A percentile compares a stretch with the other conserved stretches of the same genome.
These are phyloP conservation scores for Bruchidius siliquastri DNA, from an alignment of 2,888 invertebrate species.

Conservation along the genomic window DNA sequence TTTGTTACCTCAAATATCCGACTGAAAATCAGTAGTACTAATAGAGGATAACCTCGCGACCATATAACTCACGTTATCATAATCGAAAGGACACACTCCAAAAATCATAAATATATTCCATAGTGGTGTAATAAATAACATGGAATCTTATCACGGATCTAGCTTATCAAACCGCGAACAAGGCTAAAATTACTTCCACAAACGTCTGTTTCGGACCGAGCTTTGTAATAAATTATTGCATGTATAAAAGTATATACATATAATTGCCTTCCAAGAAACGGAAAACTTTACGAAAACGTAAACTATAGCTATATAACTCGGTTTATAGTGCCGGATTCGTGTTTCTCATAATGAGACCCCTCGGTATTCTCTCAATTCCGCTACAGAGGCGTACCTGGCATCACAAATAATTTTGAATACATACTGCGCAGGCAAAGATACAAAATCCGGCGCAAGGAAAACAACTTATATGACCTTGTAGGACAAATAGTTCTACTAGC, in stretches of 20 bases:
- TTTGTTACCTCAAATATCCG: neutral
- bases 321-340: conserved; percentile 30
- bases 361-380: conserved; percentile 1
- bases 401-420: too few species aligned
- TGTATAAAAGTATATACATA: conserved; percentile 22
- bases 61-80: neutral
- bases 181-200: neutral
- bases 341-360: conserved; percentile 16
- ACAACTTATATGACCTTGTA: too few species aligned
- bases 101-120: neutral
- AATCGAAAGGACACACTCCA: neutral
- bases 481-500: too few species aligned
- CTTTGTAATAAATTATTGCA: conserved; percentile 19
- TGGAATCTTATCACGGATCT: neutral
- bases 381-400: neutral
- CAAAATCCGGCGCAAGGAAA: too few species aligned
- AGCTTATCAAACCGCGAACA: neutral
- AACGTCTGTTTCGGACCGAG: neutral
- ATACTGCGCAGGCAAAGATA: too few species aligned
- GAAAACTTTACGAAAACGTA: conserved; percentile 10
- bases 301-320: conserved; percentile 26
- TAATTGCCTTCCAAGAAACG: conserved; percentile 21
- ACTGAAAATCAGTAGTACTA: neutral
- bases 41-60: neutral
- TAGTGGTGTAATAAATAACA: neutral